Base-by-base conservation (phyloP, 2,888 invertebrate species). In the Eudemis profundana region DNA sequence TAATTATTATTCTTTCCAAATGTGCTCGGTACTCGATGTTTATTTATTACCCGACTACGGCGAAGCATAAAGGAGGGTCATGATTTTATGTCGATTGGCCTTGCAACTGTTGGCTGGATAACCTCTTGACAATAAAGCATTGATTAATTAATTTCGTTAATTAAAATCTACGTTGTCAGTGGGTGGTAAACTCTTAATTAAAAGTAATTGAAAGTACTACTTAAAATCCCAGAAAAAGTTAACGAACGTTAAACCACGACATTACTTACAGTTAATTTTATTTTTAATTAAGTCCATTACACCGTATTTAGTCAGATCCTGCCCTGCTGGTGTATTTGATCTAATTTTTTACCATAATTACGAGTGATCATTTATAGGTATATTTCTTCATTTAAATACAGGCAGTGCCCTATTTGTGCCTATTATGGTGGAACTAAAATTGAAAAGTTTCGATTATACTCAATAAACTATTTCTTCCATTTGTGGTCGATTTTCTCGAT, bases 311-410 rank as follows among this genome's bases (percentile, higher is more conserved):
- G 46, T 3, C 40, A 14, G 21, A 49, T 50, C 56, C 27, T 44
- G 54, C 14, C 19, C 29, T 19, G 42, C 62, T 29, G 5, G 47
- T 12, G 42, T 33, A 49, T 49, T 57, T 44, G 56, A 57, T 63
- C 56, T 21, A 57, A 50, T 49, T 57, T 54, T 63, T 63, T 57
- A 44, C 56, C 33, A 61, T 51, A 44, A 57, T 63, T 63, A 57
- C 29, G 51, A 33, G 21, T n/a, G n/a, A 51, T 42, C n/a, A 21
- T 17, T 8, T 47, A 21, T 29, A 19, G 19, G 23, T 47, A 49
- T 17, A 23, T 4, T n/a, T 4, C 21, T 23, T 49, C 1, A 49
- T 38, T 23, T 49, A 60, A 60, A 49, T 49, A n/a, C 36, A 8
- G 36, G 14, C 19, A n/a, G 1, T 15, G 15, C 10, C 4, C 8